phyloP scores from a whole-genome alignment of 2,888 invertebrate species.

The Cepaea hortensis region DNA sequence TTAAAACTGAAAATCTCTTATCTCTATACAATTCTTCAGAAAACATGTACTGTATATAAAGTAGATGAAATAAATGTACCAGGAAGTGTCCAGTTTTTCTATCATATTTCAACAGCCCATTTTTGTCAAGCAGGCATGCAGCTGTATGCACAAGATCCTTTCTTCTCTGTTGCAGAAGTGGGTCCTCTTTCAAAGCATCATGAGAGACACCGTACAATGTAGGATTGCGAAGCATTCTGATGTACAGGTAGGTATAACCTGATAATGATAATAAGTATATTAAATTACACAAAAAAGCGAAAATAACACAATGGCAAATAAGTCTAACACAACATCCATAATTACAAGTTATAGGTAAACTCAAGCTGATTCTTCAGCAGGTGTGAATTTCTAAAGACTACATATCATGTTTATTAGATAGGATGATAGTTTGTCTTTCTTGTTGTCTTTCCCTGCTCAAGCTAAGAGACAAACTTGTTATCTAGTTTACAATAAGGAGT shows the following conservation, averaged over 20 bases:
- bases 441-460: no score
- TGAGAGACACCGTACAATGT: conserved; percentile 89
- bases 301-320: no score
- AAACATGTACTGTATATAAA: background rate
- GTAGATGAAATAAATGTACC: conserved; percentile 60
- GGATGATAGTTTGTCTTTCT: no score
- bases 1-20: no score
- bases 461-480: no score
- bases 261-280: conserved; percentile 12
- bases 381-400: no score
- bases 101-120: conserved; percentile 94
- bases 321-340: no score
- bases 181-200: conserved; percentile 84
- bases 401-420: no score
- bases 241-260: conserved; percentile 95
- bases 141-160: conserved; percentile 98
- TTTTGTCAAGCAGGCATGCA: conserved; percentile 91
- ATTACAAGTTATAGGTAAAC: no score
- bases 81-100: conserved; percentile 92
- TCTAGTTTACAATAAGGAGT: no score
- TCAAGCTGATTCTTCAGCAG: no score
- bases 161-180: conserved; percentile 89
- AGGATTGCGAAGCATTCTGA: conserved; percentile 93
- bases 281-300: background rate
- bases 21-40: no score